A percentile compares a stretch with the other conserved stretches of the same genome.
These are phyloP conservation scores for Parochlus steinenii DNA, from an alignment of 2,888 invertebrate genomes.

Conservation along the genomic window DNA sequence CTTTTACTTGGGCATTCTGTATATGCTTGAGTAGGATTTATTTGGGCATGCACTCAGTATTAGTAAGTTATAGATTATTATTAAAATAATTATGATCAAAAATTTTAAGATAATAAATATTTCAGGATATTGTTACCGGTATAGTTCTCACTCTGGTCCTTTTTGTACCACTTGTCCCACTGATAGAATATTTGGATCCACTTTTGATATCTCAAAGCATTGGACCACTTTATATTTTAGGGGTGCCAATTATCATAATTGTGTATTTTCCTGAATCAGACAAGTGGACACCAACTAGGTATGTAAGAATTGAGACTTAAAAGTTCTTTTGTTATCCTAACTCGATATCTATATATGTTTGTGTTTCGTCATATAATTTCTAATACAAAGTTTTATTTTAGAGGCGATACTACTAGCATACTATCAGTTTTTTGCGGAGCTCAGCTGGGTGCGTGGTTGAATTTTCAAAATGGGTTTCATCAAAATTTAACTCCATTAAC, in stretches of 20 bases:
- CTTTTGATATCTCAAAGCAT: slow-evolving; percentile 48
- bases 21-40: slow-evolving; percentile 77
- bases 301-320: slow-evolving; percentile 15
- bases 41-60: slow-evolving; percentile 82
- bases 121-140: slow-evolving; percentile 71
- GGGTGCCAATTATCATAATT: slow-evolving; percentile 48
- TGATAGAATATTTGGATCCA: slow-evolving; percentile 56
- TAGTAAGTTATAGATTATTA: slow-evolving; percentile 47
- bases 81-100: background rate
- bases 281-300: slow-evolving; percentile 83
- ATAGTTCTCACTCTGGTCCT: slow-evolving; percentile 47
- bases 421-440: slow-evolving; percentile 68
- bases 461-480: slow-evolving; percentile 63
- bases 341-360: background rate
- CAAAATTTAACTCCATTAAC: slow-evolving; percentile 35
- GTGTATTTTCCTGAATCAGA: slow-evolving; percentile 67
- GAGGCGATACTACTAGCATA: slow-evolving; percentile 81
- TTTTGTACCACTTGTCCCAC: slow-evolving; percentile 54
- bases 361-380: background rate
- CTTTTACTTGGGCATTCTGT: slow-evolving; percentile 51
- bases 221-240: slow-evolving; percentile 45
- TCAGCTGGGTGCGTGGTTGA: slow-evolving; percentile 65
- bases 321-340: background rate
- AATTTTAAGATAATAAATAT: slow-evolving; percentile 16
- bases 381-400: slow-evolving; percentile 26